Percentiles rank a stretch among this genome's conserved stretches.
Evolutionary conservation across 2,888 invertebrate genomes (phyloP).

Genomic region (Seira sanloemensis): DNA sequence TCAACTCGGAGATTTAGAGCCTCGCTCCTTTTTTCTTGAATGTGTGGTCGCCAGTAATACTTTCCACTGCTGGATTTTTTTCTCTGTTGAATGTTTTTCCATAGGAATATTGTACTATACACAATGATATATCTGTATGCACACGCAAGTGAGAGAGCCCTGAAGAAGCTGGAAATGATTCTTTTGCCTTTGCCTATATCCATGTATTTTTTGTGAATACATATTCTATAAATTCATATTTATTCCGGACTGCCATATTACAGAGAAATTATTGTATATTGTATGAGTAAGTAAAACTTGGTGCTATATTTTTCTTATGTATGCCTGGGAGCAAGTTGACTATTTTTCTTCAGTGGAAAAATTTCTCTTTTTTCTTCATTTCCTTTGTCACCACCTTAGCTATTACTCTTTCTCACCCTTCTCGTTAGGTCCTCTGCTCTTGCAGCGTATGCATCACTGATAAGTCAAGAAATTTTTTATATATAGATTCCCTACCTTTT

Average conservation of each 20-base stretch:
- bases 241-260: no score
- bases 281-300: constrained; percentile 56
- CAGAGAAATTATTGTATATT: no score
- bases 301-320: constrained; percentile 35
- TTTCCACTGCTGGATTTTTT: neutral
- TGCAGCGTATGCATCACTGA: no score
- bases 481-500: neutral
- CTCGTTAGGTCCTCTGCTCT: constrained; percentile 18
- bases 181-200: neutral
- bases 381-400: constrained; percentile 47
- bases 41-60: constrained; percentile 34
- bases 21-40: constrained; percentile 58
- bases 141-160: no score
- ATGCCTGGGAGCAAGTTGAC: constrained; percentile 52
- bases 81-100: constrained; percentile 47
- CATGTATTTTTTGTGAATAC: constrained; percentile 19
- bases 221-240: neutral
- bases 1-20: constrained; percentile 73
- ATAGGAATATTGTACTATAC: constrained; percentile 2
- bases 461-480: no score
- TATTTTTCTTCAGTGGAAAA: constrained; percentile 36
- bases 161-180: no score
- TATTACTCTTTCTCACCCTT: constrained; percentile 46
- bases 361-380: constrained; percentile 44
- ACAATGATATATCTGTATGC: constrained; percentile 11